Percentiles rank a stretch among this genome's conserved stretches.
These are phyloP conservation scores for Pharmacophagus antenor DNA, from an alignment of 2,888 invertebrate genomes.

Conservation along the genomic window DNA sequence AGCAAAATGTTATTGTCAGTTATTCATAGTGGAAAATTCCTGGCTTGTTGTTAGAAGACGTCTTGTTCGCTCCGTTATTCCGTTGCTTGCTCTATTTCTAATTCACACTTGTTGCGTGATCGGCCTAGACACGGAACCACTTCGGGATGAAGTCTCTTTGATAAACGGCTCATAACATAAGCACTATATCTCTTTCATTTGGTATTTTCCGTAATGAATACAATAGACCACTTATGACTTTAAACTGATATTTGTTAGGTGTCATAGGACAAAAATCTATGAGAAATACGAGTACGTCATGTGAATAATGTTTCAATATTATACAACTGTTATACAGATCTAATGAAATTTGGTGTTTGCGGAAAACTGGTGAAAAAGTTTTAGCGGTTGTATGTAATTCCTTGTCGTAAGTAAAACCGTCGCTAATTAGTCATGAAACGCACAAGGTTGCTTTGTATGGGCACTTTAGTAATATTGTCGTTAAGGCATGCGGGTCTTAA, in stretches of 20 bases:
- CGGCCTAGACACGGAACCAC: neutral
- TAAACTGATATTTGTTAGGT: neutral
- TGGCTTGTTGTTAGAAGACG: slow-evolving; percentile 30
- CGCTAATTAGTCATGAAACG: slow-evolving; percentile 6
- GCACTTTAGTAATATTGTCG: slow-evolving; percentile 14
- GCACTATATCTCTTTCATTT: slow-evolving; percentile 11
- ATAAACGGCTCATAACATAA: slow-evolving; percentile 18
- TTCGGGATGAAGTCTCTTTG: neutral
- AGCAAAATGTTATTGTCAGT: slow-evolving; percentile 48
- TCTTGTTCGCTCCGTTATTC: slow-evolving; percentile 11
- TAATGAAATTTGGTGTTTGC: neutral
- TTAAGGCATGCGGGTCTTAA: slow-evolving; percentile 18
- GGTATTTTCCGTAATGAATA: slow-evolving; percentile 25
- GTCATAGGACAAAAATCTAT: neutral
- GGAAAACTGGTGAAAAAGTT: neutral
- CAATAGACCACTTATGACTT: slow-evolving; percentile 8
- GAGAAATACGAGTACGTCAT: neutral
- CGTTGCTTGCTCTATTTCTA: slow-evolving; percentile 16
- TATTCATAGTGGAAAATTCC: slow-evolving; percentile 63
- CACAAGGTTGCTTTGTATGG: slow-evolving; percentile 4
- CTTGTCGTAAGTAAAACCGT: neutral
- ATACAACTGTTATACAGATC: neutral
- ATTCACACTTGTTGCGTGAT: slow-evolving; percentile 27
- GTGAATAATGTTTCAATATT: neutral
- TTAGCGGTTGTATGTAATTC: neutral